These are phyloP conservation scores for Helicolenus hilgendorfi DNA, from an alignment of 2,797 vertebrate genomes.

Conservation along the genomic window DNA sequence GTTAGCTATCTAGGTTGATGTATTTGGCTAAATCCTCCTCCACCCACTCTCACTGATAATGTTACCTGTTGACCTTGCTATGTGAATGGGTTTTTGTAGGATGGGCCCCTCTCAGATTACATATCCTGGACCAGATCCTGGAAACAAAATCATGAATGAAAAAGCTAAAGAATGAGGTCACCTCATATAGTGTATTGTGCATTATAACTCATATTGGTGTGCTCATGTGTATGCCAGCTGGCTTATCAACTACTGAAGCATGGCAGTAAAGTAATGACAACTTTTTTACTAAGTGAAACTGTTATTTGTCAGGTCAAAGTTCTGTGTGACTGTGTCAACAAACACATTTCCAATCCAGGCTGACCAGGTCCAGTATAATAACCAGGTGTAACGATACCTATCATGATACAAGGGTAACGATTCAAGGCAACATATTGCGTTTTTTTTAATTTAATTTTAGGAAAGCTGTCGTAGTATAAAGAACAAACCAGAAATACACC, in stretches of 20 bases:
- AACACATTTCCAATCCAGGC: not conserved
- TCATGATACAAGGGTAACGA: too few relatives aligned
- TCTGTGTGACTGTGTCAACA: constrained; percentile 26
- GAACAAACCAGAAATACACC: too few relatives aligned
- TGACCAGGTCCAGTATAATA: not conserved
- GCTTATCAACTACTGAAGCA: not conserved
- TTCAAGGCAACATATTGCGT: too few relatives aligned
- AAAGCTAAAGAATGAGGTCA: not conserved
- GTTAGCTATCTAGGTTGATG: not conserved
- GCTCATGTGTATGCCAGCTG: not conserved
- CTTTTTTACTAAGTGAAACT: not conserved
- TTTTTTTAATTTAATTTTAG: too few relatives aligned
- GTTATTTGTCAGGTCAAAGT: constrained; percentile 69
- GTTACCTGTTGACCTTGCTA: not conserved
- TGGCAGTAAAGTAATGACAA: not conserved
- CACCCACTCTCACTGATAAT: not conserved
- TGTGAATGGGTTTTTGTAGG: not conserved
- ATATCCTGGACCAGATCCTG: constrained; percentile 42
- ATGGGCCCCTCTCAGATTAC: not conserved
- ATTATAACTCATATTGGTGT: not conserved
- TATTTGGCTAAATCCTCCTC: not conserved
- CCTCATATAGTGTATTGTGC: not conserved
- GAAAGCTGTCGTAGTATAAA: too few relatives aligned
- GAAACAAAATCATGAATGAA: not conserved
- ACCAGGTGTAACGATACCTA: accelerated